Evolutionary conservation across 1,140 invertebrate genomes (phyloP).

Genomic region (Plutomurus gul): DNA sequence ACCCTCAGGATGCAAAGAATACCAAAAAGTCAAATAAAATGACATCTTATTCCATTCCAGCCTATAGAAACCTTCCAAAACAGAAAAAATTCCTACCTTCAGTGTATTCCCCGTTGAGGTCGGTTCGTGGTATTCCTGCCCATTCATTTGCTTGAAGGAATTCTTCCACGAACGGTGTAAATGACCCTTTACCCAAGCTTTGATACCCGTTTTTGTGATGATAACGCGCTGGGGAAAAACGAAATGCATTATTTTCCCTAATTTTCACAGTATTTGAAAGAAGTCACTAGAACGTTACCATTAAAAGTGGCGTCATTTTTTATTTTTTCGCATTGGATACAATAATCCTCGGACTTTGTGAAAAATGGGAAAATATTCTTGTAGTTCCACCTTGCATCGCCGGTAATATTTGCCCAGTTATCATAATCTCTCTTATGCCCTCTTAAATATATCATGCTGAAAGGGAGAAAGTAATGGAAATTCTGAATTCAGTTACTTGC

Average conservation of each 20-base stretch:
- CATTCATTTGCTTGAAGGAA: conserved; percentile 48
- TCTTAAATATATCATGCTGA: conserved; percentile 64
- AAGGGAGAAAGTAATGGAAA: not conserved
- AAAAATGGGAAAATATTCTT: conserved; percentile 63
- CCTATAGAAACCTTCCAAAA: no score
- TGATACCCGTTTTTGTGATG: conserved; percentile 45
- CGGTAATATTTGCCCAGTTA: conserved; percentile 51
- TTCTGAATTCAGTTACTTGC: no score
- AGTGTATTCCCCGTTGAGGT: conserved; percentile 42
- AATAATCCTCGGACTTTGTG: conserved; percentile 59
- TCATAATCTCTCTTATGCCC: conserved; percentile 65
- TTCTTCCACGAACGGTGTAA: conserved; percentile 47
- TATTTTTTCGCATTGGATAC: conserved; percentile 46
- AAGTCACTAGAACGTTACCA: not conserved
- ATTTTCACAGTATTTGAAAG: not conserved
- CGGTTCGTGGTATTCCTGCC: conserved; percentile 49
- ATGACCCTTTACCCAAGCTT: conserved; percentile 43
- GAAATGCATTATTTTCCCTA: not conserved
- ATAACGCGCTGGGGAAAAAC: not conserved
- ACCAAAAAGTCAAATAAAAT: no score
- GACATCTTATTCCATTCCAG: no score
- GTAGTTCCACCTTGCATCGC: conserved; percentile 59
- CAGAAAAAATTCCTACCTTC: conserved; percentile 37
- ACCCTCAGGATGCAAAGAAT: no score
- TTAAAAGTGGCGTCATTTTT: conserved; percentile 35